Conservation (phyloP, 1,140 invertebrate genomes). For the Coelopa frigida region DNA sequence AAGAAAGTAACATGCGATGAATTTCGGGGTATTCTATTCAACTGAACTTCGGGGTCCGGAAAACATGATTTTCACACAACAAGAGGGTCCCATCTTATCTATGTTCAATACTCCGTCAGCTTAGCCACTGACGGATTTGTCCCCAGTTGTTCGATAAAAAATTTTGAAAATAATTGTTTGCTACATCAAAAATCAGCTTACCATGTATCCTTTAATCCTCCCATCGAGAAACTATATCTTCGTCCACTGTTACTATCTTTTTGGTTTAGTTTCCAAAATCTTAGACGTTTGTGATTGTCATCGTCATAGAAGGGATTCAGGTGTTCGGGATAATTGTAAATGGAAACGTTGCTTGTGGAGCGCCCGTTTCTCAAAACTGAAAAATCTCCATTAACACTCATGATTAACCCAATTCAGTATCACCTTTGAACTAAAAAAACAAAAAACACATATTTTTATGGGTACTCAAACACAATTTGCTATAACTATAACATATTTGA, state of each 20-base stretch:
- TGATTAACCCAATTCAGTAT: no score
- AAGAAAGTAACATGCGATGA: no score
- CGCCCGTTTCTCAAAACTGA: constrained; percentile 23
- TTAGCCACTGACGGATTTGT: no score
- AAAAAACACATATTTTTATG: neutral
- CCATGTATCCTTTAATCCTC: constrained; percentile 50
- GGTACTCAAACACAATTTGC: neutral
- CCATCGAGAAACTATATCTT: constrained; percentile 52
- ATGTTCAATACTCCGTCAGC: no score
- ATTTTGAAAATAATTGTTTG: neutral
- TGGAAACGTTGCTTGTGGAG: constrained; percentile 43
- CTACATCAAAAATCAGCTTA: no score
- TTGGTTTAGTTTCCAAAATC: constrained; percentile 50
- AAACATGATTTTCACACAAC: neutral
- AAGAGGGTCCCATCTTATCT: neutral
- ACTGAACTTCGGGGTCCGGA: neutral
- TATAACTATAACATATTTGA: neutral
- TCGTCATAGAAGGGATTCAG: constrained; percentile 65
- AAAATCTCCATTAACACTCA: constrained; percentile 17
- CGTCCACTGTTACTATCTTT: constrained; percentile 28
- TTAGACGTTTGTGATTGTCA: constrained; percentile 52
- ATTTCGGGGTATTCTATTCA: neutral
- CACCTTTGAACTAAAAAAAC: no score
- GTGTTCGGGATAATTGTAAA: constrained; percentile 64
- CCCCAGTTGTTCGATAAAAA: no score